A percentile compares a stretch with the other conserved stretches of the same genome.
Conservation (phyloP, 2,113 vertebrate species). For the Sturnira hondurensis region DNA sequence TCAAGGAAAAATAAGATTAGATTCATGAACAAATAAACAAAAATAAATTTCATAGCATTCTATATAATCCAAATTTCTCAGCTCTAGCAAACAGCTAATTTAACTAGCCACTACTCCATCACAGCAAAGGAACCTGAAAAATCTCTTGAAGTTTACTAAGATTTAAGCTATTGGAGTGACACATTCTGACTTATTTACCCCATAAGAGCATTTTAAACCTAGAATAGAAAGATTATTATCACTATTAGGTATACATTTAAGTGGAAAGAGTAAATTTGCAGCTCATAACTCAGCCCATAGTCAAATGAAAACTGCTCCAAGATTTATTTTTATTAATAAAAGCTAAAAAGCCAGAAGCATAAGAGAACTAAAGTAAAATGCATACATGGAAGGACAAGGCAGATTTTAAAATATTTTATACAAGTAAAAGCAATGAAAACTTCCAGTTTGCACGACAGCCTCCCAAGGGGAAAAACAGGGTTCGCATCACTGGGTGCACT, state of each 20-base stretch:
- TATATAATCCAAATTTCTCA: background rate
- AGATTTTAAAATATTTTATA: constrained; percentile 19
- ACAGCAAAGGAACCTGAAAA: background rate
- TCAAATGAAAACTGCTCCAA: background rate
- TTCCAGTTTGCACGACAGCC: constrained; percentile 37
- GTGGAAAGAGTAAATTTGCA: background rate
- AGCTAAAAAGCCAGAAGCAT: background rate
- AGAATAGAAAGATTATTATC: background rate
- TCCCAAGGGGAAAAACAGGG: constrained; percentile 31
- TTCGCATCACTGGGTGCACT: constrained; percentile 33
- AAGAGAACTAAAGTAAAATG: background rate
- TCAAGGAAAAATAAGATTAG: background rate
- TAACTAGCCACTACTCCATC: background rate
- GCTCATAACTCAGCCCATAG: background rate
- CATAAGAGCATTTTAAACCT: background rate
- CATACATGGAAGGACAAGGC: background rate
- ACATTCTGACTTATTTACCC: background rate
- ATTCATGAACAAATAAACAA: background rate
- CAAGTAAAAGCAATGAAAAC: constrained; percentile 15
- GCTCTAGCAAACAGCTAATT: too few relatives aligned
- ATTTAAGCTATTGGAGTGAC: background rate
- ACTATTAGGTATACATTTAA: background rate
- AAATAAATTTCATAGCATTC: background rate
- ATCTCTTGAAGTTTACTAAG: background rate
- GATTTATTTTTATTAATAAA: constrained; percentile 16